phyloP scores from a whole-genome alignment of 1,140 invertebrate genomes.

The Palaemon carinicauda region DNA sequence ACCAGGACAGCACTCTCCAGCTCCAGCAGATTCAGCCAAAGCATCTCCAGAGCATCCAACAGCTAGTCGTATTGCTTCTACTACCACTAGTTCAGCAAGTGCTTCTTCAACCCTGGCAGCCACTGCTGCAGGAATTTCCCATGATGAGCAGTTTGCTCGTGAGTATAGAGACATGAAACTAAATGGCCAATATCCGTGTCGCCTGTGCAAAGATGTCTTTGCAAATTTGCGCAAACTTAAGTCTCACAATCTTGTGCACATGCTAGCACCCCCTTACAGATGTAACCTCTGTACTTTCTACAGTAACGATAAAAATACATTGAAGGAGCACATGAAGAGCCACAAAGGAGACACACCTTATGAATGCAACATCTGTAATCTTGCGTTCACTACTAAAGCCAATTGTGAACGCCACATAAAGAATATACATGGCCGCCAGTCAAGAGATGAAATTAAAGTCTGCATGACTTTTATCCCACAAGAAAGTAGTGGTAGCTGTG shows the following conservation, averaged over 20 bases:
- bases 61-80: conserved; percentile 44
- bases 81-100: background rate
- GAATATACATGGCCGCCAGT: conserved; percentile 83
- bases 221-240: conserved; percentile 89
- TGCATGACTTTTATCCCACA: conserved; percentile 68
- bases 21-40: conserved; percentile 62
- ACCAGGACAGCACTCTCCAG: conserved; percentile 56
- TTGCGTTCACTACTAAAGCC: conserved; percentile 94
- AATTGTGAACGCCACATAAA: conserved; percentile 78
- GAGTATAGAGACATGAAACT: conserved; percentile 78
- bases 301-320: conserved; percentile 87
- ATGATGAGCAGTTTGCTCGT: conserved; percentile 56
- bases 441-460: conserved; percentile 84
- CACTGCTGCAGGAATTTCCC: conserved; percentile 35
- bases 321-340: conserved; percentile 87
- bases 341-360: conserved; percentile 96
- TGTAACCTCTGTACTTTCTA: conserved; percentile 93
- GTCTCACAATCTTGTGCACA: conserved; percentile 81
- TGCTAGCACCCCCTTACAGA: conserved; percentile 71
- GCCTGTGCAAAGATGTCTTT: conserved; percentile 83
- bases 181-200: conserved; percentile 86
- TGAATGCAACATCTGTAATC: conserved; percentile 91
- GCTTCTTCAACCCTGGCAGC: background rate
- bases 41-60: conserved; percentile 62
- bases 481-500: conserved; percentile 34